phyloP scores from a whole-genome alignment of 2,113 vertebrate species.

The Laticauda colubrina region DNA sequence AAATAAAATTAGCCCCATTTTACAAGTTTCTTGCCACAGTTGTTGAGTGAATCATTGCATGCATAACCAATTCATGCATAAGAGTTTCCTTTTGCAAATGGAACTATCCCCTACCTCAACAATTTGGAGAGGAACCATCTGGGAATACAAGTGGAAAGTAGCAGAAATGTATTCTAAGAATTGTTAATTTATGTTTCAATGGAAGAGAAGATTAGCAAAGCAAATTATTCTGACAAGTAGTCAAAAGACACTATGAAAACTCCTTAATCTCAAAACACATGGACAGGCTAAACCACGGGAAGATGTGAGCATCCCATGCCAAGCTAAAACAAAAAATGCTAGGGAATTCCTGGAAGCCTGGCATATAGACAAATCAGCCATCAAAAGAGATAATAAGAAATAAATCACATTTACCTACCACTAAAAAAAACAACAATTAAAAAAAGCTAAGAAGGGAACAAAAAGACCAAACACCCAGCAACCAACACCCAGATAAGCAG shows the following conservation, averaged over 20 bases:
- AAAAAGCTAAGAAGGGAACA: background rate
- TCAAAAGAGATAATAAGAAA: background rate
- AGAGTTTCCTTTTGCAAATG: background rate
- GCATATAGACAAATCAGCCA: background rate
- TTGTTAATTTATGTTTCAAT: background rate
- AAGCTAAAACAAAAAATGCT: background rate
- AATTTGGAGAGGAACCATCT: background rate
- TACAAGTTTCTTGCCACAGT: background rate
- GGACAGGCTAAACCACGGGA: background rate
- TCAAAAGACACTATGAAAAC: background rate
- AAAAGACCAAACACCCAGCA: background rate
- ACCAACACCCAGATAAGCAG: background rate
- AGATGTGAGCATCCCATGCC: background rate
- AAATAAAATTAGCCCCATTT: background rate
- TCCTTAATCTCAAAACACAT: background rate
- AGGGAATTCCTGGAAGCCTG: background rate
- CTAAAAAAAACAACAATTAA: background rate
- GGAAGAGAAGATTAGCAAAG: background rate
- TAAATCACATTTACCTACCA: background rate
- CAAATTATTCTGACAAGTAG: background rate
- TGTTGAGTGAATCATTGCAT: background rate
- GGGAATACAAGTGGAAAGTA: background rate
- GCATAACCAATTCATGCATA: background rate
- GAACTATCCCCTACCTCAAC: background rate
- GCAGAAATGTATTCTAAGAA: background rate